phyloP scores from a whole-genome alignment of 2,888 invertebrate species.

The Meloe dianella region DNA sequence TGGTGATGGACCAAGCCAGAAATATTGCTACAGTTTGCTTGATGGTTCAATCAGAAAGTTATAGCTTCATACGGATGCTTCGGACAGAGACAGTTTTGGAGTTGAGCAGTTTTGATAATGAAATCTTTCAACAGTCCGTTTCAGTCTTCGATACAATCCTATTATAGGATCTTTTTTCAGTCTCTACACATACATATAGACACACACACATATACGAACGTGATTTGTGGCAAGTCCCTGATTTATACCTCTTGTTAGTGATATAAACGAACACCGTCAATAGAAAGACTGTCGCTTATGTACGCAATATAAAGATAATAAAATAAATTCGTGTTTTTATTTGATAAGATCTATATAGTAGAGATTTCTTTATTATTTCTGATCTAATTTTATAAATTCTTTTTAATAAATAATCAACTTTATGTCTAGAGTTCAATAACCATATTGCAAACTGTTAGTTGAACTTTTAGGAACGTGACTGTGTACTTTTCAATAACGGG shows the following conservation, averaged over 20 bases:
- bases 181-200: background rate
- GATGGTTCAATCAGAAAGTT: conserved; percentile 53
- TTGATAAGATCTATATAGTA: background rate
- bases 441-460: conserved; percentile 1
- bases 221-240: background rate
- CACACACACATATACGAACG: background rate
- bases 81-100: conserved; percentile 42
- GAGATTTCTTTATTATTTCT: background rate
- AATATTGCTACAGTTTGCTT: conserved; percentile 53
- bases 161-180: conserved; percentile 10
- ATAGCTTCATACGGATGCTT: conserved; percentile 47
- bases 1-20: conserved; percentile 46
- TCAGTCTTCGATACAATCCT: conserved; percentile 24
- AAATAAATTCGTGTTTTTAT: background rate
- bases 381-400: background rate
- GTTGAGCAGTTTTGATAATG: conserved; percentile 45
- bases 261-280: conserved; percentile 5
- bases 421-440: background rate
- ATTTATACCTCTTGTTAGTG: conserved; percentile 1
- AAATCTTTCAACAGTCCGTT: conserved; percentile 40
- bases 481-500: background rate
- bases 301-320: no score
- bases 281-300: background rate
- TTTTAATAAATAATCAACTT: conserved; percentile 6
- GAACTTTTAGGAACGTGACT: conserved; percentile 8